These are phyloP conservation scores for Cephalotes varians DNA, from an alignment of 2,888 invertebrate genomes.

Conservation along the genomic window DNA sequence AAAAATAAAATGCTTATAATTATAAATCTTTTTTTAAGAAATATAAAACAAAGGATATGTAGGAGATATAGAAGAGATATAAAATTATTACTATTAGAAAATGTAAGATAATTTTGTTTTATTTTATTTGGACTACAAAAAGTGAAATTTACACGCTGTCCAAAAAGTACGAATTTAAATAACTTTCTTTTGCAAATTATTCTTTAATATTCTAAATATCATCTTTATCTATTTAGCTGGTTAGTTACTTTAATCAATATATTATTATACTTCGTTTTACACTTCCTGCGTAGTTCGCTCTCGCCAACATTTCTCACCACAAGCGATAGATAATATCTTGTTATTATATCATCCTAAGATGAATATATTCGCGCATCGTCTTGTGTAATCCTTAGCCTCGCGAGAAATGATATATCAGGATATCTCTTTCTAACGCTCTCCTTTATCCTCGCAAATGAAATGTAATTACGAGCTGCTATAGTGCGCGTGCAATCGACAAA, in stretches of 20 bases:
- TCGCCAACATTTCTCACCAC: background rate
- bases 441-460: slow-evolving; percentile 43
- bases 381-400: slow-evolving; percentile 25
- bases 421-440: slow-evolving; percentile 34
- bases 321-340: background rate
- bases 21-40: background rate
- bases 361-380: background rate
- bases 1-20: background rate
- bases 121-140: background rate
- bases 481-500: slow-evolving; percentile 28
- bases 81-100: background rate
- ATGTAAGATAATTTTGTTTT: background rate
- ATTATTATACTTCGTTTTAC: background rate
- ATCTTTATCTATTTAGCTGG: background rate
- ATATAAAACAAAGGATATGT: background rate
- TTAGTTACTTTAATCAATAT: background rate
- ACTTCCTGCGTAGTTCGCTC: background rate
- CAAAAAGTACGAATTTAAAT: background rate
- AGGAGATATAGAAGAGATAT: background rate
- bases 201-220: background rate
- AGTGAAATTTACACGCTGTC: background rate
- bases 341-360: slow-evolving; percentile 1
- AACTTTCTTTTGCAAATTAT: slow-evolving; percentile 4
- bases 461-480: slow-evolving; percentile 55
- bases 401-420: slow-evolving; percentile 17